These are phyloP conservation scores for Orius insidiosus DNA, from an alignment of 1,140 invertebrate genomes.

Conservation along the genomic window DNA sequence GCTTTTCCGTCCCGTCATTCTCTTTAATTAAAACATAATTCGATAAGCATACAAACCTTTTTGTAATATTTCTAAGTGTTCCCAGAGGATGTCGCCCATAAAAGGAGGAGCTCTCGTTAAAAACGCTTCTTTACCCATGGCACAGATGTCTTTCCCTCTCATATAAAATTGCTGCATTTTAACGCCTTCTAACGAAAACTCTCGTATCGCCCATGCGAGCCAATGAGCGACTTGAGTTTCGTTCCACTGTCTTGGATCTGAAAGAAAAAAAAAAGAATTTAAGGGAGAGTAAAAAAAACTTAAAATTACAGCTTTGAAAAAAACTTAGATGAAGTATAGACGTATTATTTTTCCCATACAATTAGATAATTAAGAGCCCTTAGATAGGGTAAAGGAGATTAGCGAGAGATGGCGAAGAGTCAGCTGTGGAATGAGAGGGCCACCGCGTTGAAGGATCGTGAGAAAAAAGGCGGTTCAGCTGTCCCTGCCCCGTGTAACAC, in stretches of 20 bases:
- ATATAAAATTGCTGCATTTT: slow-evolving; percentile 62
- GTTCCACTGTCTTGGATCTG: slow-evolving; percentile 88
- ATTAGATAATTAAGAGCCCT: not conserved
- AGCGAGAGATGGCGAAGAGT: no score
- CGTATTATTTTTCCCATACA: not conserved
- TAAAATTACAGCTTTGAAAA: no score
- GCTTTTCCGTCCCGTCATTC: no score
- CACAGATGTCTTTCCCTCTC: slow-evolving; percentile 81
- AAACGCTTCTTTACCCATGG: slow-evolving; percentile 84
- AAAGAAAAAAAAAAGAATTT: no score
- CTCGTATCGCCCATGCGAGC: slow-evolving; percentile 83
- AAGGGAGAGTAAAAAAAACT: no score
- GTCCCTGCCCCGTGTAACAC: no score
- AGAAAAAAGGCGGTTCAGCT: no score
- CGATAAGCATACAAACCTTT: slow-evolving; percentile 57
- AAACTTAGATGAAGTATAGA: not conserved
- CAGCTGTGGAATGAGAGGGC: no score
- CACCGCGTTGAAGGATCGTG: no score
- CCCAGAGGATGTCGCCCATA: slow-evolving; percentile 93
- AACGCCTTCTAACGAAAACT: slow-evolving; percentile 80
- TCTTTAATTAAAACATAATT: no score
- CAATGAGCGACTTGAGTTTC: slow-evolving; percentile 80
- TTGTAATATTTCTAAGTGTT: slow-evolving; percentile 87
- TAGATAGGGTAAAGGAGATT: not conserved
- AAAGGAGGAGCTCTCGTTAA: slow-evolving; percentile 74